phyloP scores from a whole-genome alignment of 2,888 invertebrate genomes.

The Brachylomia viminalis region DNA sequence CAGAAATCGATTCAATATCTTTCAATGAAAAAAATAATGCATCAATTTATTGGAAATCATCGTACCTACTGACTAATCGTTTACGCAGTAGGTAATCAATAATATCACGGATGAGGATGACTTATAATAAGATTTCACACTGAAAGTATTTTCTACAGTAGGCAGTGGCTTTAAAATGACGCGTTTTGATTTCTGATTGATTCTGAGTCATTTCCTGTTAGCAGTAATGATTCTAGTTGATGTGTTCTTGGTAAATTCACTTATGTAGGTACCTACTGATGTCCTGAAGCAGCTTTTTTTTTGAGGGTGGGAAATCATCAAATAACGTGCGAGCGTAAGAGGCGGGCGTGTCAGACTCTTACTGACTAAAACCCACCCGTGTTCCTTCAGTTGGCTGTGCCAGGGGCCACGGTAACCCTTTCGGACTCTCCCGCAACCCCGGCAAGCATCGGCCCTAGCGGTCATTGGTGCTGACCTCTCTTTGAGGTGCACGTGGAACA shows the following conservation, averaged over 20 bases:
- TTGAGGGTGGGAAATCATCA: no score
- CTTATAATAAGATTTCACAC: constrained; percentile 47
- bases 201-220: constrained; percentile 28
- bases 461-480: no score
- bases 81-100: constrained; percentile 17
- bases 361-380: no score
- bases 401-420: no score
- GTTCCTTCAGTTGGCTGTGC: no score
- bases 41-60: constrained; percentile 32
- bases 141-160: constrained; percentile 8
- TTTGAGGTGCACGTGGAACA: no score
- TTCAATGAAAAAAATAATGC: constrained; percentile 4
- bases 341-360: no score
- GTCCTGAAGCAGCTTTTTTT: no score
- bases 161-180: constrained; percentile 32
- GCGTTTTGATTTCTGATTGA: constrained; percentile 19
- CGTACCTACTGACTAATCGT: constrained; percentile 38
- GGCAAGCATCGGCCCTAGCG: no score
- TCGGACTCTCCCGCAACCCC: no score
- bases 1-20: background rate
- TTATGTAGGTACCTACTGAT: background rate
- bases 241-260: constrained; percentile 24
- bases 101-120: constrained; percentile 35
- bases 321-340: no score
- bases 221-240: background rate